These are phyloP conservation scores for Phortica okadai DNA, from an alignment of 2,888 invertebrate genomes.

Conservation along the genomic window DNA sequence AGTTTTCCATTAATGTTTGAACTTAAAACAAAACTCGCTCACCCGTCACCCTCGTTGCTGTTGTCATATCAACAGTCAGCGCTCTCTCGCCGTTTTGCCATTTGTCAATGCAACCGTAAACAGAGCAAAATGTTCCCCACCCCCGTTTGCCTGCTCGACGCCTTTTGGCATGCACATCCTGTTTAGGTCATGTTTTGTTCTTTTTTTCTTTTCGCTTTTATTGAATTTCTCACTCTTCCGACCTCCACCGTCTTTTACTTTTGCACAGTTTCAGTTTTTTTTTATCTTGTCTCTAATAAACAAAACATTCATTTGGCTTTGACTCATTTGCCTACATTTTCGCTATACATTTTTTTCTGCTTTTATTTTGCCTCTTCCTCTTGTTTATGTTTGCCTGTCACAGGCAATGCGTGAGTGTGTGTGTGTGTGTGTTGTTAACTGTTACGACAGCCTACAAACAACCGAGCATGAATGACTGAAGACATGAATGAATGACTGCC, in stretches of 20 bases:
- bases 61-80: background rate
- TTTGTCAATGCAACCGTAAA: background rate
- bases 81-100: background rate
- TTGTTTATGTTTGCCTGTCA: background rate
- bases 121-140: no score
- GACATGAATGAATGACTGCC: background rate
- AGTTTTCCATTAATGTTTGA: constrained; percentile 15
- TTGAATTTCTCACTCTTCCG: background rate
- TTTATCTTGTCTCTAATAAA: background rate
- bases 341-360: background rate
- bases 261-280: background rate
- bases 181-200: constrained; percentile 36
- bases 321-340: constrained; percentile 44
- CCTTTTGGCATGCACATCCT: constrained; percentile 28
- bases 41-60: background rate
- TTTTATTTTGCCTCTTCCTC: background rate
- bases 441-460: constrained; percentile 29
- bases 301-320: constrained; percentile 34
- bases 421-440: background rate
- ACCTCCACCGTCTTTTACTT: background rate
- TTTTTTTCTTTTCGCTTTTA: background rate
- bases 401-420: background rate
- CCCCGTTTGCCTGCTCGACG: background rate
- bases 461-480: constrained; percentile 28
- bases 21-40: background rate